A percentile compares a stretch with the other conserved stretches of the same genome.
Evolutionary conservation across 2,113 vertebrate genomes (phyloP).

Genomic region (Puma concolor): DNA sequence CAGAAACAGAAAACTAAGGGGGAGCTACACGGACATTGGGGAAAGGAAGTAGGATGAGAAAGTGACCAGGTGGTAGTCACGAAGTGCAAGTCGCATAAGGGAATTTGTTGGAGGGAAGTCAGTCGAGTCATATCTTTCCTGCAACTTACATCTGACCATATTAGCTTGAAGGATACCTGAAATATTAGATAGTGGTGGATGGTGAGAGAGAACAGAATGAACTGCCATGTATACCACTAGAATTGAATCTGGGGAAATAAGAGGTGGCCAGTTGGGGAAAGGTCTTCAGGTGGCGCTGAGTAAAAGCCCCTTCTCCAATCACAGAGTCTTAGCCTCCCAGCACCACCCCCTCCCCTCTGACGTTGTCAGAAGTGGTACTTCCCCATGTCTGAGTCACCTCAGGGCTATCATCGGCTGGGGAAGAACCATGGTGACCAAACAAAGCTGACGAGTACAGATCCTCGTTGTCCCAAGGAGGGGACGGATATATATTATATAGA

Average conservation of each 20-base stretch:
- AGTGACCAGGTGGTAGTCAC: neutral
- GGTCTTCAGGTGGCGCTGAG: neutral
- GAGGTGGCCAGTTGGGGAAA: neutral
- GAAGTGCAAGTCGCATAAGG: neutral
- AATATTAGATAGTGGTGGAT: neutral
- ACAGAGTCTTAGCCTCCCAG: neutral
- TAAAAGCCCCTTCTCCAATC: neutral
- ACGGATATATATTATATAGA: no score
- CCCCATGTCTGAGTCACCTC: neutral
- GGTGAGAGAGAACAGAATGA: neutral
- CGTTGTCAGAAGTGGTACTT: neutral
- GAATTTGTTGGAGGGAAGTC: neutral
- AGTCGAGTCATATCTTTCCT: neutral
- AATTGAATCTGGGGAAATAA: neutral
- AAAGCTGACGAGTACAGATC: neutral
- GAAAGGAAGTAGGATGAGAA: neutral
- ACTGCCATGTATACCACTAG: neutral
- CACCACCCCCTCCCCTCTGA: neutral
- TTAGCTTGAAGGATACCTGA: neutral
- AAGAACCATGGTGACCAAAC: neutral
- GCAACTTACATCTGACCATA: neutral
- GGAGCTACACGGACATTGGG: neutral
- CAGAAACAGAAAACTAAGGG: neutral
- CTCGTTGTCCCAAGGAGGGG: neutral
- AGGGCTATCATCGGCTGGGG: neutral